Evolutionary conservation across 2,797 vertebrate species (phyloP), one percentile per base, ranked within the genome.

Genomic region (Odontamblyopus rebecca): DNA sequence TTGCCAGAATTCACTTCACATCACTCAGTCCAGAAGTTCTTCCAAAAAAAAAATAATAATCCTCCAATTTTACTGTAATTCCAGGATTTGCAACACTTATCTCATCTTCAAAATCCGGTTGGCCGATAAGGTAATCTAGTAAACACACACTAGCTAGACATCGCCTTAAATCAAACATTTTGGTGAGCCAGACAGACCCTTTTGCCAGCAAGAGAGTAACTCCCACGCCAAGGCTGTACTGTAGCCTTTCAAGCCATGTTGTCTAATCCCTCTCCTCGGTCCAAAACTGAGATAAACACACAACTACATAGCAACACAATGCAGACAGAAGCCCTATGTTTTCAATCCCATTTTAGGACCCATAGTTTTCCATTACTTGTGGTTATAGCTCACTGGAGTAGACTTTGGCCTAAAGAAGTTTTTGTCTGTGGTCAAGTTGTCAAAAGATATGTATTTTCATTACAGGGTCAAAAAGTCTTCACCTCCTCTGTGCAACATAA

Each of bases 141-240:
- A 79, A 86, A 78, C 70, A 77, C 74, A 68, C 71, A 54, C 35
- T 61, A 27, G 69, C 9, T 11, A 79, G 62, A 30, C 50, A 72
- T 82, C 68, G 68, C 81, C 69, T 69, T 81, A 82, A 88, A 83
- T 90, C 76, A 80, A 68, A 59, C 61, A 67, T 60, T 77, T 62
- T 72, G 73, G 57, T 76, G 11, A 74, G 66, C 72, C 74, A 82
- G 78, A 80, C 19, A 6, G n/a, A 29, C 12, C 61, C 50, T 62
- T 83, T 79, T 85, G 80, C 78, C 78, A 77, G 60, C 27, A 68
- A 26, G 80, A 59, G 59, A 83, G 71, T 73, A 68, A 73, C 78
- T 84, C 86, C 85, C 80, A 75, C 68, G 9, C 68, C 38, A 27
- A 66, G 77, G 75, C 68, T 74, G 8, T 6, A 50, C 68, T 73